Evolutionary conservation across 2,113 vertebrate genomes (phyloP), one percentile per base, ranked within the genome.

Genomic region (Amia ocellicauda): DNA sequence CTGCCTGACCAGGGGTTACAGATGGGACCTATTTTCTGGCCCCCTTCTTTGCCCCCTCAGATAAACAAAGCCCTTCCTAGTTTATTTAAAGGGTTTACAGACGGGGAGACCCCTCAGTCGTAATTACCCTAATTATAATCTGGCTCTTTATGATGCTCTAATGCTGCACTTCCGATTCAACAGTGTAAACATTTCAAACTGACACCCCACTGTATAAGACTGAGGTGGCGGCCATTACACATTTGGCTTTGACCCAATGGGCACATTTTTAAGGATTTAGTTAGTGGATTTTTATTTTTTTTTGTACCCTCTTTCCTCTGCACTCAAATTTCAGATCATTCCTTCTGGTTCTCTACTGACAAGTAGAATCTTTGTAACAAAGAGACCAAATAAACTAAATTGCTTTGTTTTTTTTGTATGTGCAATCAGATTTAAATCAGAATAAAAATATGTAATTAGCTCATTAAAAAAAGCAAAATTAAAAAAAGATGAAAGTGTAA

Each of bases 191-290:
- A 85, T 73, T 74, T 71, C 78, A 73, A 72, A 57, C 66, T 60
- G 72, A 74, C 67, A 73, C 75, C 72, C 80, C 82, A 7, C 76
- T 42, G 63, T 60, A 45, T 5, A 7, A 36, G 31, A 11, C 2
- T 11, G 29, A 73, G 68, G 58, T 65, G 62, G 61, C 74, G 75
- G 74, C 80, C 69, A 81, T 86, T 85, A 79, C 74, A 50, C 64
- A 5, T 49, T 67, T 84, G 84, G 82, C 83, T 67, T 28, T 52
- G 0, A 62, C 77, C 83, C 87, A 88, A 83, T 64, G 77, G 62
- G 77, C 77, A 78, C 80, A 87, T 88, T 86, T 87, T 85, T 84
- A 75, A 76, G 83, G 81, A 82, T 86, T 87, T 61, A 3, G 76
- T 88, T 88, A 61, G 72, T 60, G 55, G 2, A 41, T 19, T 24